Base-by-base conservation (phyloP, 2,888 invertebrate species). In the Microctonus aethiopoides region DNA sequence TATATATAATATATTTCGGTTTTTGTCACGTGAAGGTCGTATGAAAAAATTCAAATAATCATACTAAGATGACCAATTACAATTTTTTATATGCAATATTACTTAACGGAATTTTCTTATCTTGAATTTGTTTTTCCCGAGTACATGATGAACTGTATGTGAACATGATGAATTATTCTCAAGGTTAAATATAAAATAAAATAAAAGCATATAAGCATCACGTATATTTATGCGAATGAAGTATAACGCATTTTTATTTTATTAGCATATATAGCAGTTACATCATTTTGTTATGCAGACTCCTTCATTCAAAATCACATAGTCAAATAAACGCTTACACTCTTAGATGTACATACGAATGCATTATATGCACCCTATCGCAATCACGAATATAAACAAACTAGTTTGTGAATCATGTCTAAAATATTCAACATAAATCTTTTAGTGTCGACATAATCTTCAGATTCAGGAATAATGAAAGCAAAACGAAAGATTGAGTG, bases 361-460 rank as follows among this genome's bases (percentile, higher is more conserved):
- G 16, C 46, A 46, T 46, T 80, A 81, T 79, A 61, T 61, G 78
- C 77, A 78, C 79, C 80, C 41, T 75, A 81, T 80, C 78, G 79
- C 81, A 80, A 80, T 83, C 83, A 83, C 81, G 83, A 83, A 81
- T 79, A 81, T 46, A 46, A 81, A 81, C 82, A 80, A 84, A 85
- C 85, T 85, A 85, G 85, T 85, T 84, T 80, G 84, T 85, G 85
- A 85, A 85, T 86, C 85, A 85, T 84, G 80, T 79, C 78, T 80
- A 81, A 80, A 82, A 81, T 80, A 80, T 83, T 84, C 83, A 82
- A 83, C 84, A 83, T 84, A 84, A 84, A 85, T 84, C 81, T 82
- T 80, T 82, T 76, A 77, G 74, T 60, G 73, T 51, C 75, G 72
- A 74, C 76, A 75, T 75, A 77, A 76, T 72, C 72, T 60, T 74